Evolutionary conservation across 2,888 invertebrate species (phyloP).

Genomic region (Ecdyonurus torrentis): DNA sequence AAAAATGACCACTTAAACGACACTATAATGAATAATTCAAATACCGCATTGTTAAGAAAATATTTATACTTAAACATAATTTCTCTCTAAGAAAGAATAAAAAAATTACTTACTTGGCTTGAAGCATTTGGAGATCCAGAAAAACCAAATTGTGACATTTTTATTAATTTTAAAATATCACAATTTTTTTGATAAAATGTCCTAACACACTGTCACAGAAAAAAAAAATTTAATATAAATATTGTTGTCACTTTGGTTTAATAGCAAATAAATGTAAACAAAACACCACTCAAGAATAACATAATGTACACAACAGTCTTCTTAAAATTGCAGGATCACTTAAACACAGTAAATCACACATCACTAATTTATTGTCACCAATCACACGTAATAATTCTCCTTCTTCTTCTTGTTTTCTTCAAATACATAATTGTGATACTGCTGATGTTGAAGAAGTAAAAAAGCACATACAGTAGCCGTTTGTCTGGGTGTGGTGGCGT

Average conservation of each 20-base stretch:
- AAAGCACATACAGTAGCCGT: neutral
- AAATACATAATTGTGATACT: neutral
- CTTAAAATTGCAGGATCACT: neutral
- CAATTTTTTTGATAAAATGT: no score
- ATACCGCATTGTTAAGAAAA: no score
- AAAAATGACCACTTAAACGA: no score
- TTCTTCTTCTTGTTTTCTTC: neutral
- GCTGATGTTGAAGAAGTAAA: no score
- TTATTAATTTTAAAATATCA: neutral
- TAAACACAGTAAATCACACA: neutral
- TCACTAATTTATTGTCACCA: neutral
- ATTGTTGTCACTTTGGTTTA: neutral
- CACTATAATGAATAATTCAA: no score
- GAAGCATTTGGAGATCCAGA: neutral
- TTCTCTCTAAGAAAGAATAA: neutral
- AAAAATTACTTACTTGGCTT: neutral
- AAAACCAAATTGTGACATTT: neutral
- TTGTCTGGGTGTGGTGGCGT: neutral
- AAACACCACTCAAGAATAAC: neutral
- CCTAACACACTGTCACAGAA: neutral
- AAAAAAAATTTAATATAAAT: neutral
- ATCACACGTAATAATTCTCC: neutral
- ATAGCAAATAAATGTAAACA: neutral
- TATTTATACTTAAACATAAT: no score
- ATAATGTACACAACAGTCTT: neutral